These are phyloP conservation scores for Adela reaumurella DNA, from an alignment of 2,888 invertebrate species.

Conservation along the genomic window DNA sequence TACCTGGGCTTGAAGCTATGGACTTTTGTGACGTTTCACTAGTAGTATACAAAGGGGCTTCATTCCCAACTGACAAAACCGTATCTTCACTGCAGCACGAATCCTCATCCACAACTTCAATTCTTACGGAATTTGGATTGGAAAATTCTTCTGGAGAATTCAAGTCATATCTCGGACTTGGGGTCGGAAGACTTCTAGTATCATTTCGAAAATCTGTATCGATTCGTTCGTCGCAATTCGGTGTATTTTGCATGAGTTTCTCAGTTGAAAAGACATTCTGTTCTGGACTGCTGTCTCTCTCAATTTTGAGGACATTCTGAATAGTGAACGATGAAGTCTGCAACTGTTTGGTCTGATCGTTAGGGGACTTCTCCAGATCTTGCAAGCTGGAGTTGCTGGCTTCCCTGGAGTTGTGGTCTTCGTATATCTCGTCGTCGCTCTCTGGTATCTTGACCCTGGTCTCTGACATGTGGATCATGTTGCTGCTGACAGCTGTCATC, in stretches of 20 bases:
- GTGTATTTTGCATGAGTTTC: conserved; percentile 42
- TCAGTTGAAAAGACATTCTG: conserved; percentile 50
- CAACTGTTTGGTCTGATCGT: conserved; percentile 24
- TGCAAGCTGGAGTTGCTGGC: conserved; percentile 25
- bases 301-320: conserved; percentile 49
- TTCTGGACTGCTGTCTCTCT: conserved; percentile 39
- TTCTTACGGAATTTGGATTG: conserved; percentile 18
- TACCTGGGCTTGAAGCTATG: conserved; percentile 19
- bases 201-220: conserved; percentile 8
- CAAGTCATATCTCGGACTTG: conserved; percentile 26
- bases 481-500: conserved; percentile 46
- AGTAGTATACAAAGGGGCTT: conserved; percentile 52
- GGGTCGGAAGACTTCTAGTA: conserved; percentile 1
- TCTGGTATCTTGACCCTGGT: conserved; percentile 41
- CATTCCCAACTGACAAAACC: conserved; percentile 78
- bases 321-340: conserved; percentile 45
- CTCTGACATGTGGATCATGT: conserved; percentile 28
- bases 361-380: neutral
- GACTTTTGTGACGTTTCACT: conserved; percentile 10
- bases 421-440: conserved; percentile 42
- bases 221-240: conserved; percentile 21
- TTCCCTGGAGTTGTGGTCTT: conserved; percentile 35
- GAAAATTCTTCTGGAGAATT: conserved; percentile 22
- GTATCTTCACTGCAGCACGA: conserved; percentile 76
- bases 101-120: conserved; percentile 49